Conservation (phyloP, 2,888 invertebrate species). For the Drosophila emarginata region DNA sequence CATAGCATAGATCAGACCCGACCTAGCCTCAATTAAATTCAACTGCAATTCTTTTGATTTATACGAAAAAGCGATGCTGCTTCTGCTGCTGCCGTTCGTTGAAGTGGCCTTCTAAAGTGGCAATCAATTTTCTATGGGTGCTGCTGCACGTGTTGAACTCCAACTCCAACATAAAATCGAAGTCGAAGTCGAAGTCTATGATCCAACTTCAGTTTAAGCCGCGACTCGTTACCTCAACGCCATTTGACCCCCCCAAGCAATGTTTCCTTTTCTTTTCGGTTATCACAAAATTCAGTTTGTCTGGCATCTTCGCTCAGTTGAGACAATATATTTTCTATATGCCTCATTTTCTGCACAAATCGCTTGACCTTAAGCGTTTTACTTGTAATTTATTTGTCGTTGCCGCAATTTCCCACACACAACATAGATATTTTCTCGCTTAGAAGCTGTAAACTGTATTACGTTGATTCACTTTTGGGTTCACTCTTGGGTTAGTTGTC, state of each 20-base stretch:
- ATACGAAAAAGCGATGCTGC: conserved; percentile 28
- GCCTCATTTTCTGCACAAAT: conserved; percentile 75
- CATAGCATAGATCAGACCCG: conserved; percentile 29
- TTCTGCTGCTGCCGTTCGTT: conserved; percentile 36
- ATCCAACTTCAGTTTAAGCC: conserved; percentile 51
- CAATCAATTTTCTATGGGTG: conserved; percentile 62
- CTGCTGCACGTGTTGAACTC: conserved; percentile 42
- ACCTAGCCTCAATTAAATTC: conserved; percentile 37
- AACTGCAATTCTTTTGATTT: conserved; percentile 65
- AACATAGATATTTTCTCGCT: conserved; percentile 40
- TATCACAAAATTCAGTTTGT: conserved; percentile 47
- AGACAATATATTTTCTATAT: conserved; percentile 74
- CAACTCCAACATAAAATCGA: conserved; percentile 10
- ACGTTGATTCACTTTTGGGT: conserved; percentile 55
- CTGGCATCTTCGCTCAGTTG: conserved; percentile 43
- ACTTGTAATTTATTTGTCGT: conserved; percentile 74
- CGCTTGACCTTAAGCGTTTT: conserved; percentile 75
- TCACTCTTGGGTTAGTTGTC: conserved; percentile 30
- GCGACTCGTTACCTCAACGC: conserved; percentile 68
- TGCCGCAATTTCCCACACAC: conserved; percentile 69
- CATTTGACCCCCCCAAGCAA: conserved; percentile 70
- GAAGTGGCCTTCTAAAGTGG: conserved; percentile 70
- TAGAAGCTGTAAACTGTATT: conserved; percentile 72
- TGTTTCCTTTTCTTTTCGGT: conserved; percentile 72
- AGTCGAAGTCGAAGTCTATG: conserved; percentile 48